Base-by-base conservation (phyloP, 1,140 invertebrate genomes). In the Drosophila nigromelanica region DNA sequence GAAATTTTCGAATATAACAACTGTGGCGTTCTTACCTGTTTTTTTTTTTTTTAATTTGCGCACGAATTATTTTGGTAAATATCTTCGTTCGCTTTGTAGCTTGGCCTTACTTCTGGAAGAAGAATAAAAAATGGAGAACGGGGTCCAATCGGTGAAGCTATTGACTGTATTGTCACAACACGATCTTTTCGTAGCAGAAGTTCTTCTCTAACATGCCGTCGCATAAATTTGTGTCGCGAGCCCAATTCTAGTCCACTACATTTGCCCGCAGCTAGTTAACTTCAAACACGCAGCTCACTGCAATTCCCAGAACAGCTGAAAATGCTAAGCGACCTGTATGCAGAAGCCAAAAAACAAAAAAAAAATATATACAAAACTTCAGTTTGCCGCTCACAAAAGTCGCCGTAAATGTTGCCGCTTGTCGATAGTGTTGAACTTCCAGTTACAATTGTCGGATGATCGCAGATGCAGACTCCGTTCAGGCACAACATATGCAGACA, bases 381-480 rank as follows among this genome's bases (percentile, higher is more conserved):
- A 27, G 21, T 43, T 64, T 48, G 61, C 68, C 68, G 52, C 52
- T 71, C 61, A 71, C 61, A 58, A 52, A 56, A 55, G 7, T 59
- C 27, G 59, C 48, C 48, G 48, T 56, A 64, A 71, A 66, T 67
- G 69, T 66, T 72, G 69, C 66, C 12, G 35, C 48, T 50, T 51
- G 66, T 62, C 66, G 39, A 69, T 69, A 66, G 47, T 59, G 66
- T 69, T 72, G 69, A 72, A 67, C 62, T 67, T 72, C 69, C 68
- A 71, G 45, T 52, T 51, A 21, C 54, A 37, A 56, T 50, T 30
- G n/a, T 51, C 37, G 52, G 61, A 66, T 71, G 61, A 42, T 55
- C 50, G 27, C 11, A 14, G 39, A 15, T 24, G 58, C 58, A 50
- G 33, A 11, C 43, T 37, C 51, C 33, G n/a, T 3, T 14, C n/a